Conservation (phyloP, 1,140 invertebrate species). For the roundworm (Caenorhabditis elegans) region WBcel235 BX284606.5:13209001-13209500, state of each 20-base stretch:
- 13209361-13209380: constrained; percentile 9
- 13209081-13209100: constrained; percentile 9
- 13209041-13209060: background rate
- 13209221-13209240: constrained; percentile 28
- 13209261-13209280: constrained; percentile 32
- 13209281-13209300: constrained; percentile 21
- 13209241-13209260: background rate
- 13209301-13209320: constrained; percentile 15
- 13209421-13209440: background rate
- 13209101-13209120: background rate
- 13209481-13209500: no score
- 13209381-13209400: constrained; percentile 34
- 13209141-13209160: background rate
- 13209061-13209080: background rate
- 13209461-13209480: no score
- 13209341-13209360: background rate
- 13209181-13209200: constrained; percentile 32
- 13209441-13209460: no score
- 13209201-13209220: constrained; percentile 32
- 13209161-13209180: constrained; percentile 15
- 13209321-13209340: background rate
- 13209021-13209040: constrained; percentile 17
- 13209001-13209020: background rate
- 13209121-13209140: background rate
- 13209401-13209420: constrained; percentile 17